phyloP scores from a whole-genome alignment of 2,113 vertebrate genomes.

The Crotalus viridis region DNA sequence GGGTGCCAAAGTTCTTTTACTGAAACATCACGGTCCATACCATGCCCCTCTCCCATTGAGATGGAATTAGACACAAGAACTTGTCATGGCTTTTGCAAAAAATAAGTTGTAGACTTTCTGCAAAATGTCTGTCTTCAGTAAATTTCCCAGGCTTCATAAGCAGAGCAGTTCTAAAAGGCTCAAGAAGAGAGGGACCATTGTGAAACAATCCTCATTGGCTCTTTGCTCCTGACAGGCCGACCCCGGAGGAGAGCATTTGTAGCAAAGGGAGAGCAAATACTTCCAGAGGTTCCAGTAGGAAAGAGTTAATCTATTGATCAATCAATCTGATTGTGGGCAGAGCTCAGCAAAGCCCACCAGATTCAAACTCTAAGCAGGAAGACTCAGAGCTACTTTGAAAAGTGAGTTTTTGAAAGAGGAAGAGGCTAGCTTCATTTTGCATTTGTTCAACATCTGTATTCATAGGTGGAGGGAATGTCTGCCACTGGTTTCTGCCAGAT shows the following conservation, averaged over 20 bases:
- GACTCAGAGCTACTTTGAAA: not conserved
- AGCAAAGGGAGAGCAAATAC: not conserved
- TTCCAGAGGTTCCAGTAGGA: not conserved
- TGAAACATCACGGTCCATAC: not conserved
- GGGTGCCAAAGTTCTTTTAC: conserved; percentile 24
- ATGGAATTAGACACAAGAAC: not conserved
- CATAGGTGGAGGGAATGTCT: not conserved
- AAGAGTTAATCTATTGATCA: not conserved
- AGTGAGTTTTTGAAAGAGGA: not conserved
- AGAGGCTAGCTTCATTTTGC: not conserved
- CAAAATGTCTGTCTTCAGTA: not conserved
- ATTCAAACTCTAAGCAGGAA: not conserved
- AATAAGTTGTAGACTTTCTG: not conserved
- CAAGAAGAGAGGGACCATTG: not conserved
- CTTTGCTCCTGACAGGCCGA: too few species aligned
- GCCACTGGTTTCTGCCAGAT: not conserved
- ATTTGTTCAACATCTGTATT: not conserved
- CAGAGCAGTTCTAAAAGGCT: not conserved
- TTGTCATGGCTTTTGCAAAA: not conserved
- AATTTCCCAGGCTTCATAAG: not conserved
- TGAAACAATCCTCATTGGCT: not conserved
- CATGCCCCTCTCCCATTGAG: not conserved
- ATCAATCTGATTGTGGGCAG: not conserved
- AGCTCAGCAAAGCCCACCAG: not conserved
- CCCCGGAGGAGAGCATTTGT: not conserved